Evolutionary conservation across 2,888 invertebrate species (phyloP), one percentile per base, ranked within the genome.

Genomic region (Seira ritae): DNA sequence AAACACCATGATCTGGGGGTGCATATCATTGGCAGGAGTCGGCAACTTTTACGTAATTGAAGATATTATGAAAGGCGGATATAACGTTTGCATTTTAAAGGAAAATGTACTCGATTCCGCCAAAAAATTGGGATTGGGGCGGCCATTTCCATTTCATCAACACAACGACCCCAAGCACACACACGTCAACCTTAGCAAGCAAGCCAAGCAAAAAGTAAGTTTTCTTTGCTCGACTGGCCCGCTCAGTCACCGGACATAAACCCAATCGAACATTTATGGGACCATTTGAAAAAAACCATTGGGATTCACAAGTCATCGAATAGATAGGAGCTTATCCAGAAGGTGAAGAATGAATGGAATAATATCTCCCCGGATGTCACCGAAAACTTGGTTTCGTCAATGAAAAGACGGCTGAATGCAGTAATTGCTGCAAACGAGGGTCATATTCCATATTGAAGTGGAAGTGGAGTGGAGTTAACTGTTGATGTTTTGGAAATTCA

Each of bases 191-290:
- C 74, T 8, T 42, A 68, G 23, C 22, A n/a, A n/a, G 31, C 37
- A n/a, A n/a, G 0, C n/a, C 6, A 75, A 37, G 60, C 23, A n/a
- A 65, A 76, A 62, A 77, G 66, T 12, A 66, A 70, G 37, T 24
- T 77, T 23, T 12, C 24, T 6, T 65, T 77, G 20, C 23, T 82
- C 19, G 50, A 76, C 2, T 77, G 71, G 66, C 82, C 82, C 12
- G 15, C 82, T 6, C 66, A 82, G 31, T 71, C 76, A 50, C 77
- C 71, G 8, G 82, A 76, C 60, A 15, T 82, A 8, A 65, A 76
- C 19, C 71, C 82, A 0, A 76, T 76, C 6, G 70, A 82, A 37
- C 69, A 68, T 69, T 12, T 74, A 46, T 75, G 69, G 75, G 66
- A 68, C 1, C 19, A 69, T 12, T 20, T 70, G 31, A 50, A 70